Evolutionary conservation across 2,797 vertebrate species (phyloP), one percentile per base, ranked within the genome.

Genomic region (Sciurus vulgaris): DNA sequence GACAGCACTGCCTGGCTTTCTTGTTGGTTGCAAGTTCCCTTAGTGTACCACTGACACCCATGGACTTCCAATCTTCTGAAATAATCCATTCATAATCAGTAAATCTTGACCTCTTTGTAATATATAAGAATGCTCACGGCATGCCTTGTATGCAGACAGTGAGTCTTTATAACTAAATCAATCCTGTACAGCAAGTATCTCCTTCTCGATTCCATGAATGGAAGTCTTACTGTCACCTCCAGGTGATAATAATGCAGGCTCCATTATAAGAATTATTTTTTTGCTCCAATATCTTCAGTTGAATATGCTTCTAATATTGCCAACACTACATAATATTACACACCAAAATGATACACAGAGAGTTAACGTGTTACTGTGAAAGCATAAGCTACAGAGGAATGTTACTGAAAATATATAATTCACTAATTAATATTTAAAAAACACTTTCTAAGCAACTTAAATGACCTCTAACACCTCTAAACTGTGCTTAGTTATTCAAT

Each of bases 401-500:
- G 24, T 79, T 8, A 56, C 11, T 49, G 4, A 81, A 83, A 87
- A 30, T 26, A 20, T 1, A 20, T 59, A n/a, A 6, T 90, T 73
- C 74, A 70, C 54, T 93, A 33, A 44, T 15, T 9, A n/a, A 11
- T 69, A 24, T 30, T 38, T 56, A 26, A 76, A 59, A 47, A 77
- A 47, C 59, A 26, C 51, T 83, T 84, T 83, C 14, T 70, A 9
- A 79, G 70, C 22, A 79, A 65, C 3, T 70, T 83, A 86, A 85
- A 41, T 47, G 76, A 69, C 5, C 28, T 77, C 56, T 74, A 69
- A 38, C 2, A 90, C 18, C 63, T 33, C 30, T n/a, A 83, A 86
- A 87, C 11, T 89, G 3, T n/a, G 22, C 12, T 38, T 76, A 61
- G 26, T 76, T 92, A 93, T 93, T 97, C 69, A 82, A 81, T 65